phyloP scores from a whole-genome alignment of 2,113 vertebrate species.

The Melanerpes aurifrons region DNA sequence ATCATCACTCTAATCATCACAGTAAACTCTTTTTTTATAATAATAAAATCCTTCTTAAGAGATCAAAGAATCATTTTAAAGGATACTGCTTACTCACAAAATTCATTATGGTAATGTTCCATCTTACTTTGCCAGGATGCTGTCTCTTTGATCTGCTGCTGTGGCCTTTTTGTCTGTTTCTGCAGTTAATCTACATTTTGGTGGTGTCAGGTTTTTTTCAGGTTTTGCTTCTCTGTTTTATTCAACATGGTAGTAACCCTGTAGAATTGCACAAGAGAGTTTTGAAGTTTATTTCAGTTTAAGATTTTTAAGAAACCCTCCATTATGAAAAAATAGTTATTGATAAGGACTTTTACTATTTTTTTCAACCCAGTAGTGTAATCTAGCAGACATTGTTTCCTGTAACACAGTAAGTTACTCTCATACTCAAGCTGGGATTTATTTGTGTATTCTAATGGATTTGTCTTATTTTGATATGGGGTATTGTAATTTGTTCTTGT shows the following conservation, averaged over 20 bases:
- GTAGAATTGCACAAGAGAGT: slow-evolving; percentile 25
- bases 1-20: neutral
- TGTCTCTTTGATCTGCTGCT: slow-evolving; percentile 74
- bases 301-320: neutral
- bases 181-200: slow-evolving; percentile 78
- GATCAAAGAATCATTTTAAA: slow-evolving; percentile 75
- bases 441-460: slow-evolving; percentile 51
- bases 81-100: slow-evolving; percentile 75
- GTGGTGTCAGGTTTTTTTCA: slow-evolving; percentile 59
- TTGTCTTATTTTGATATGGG: slow-evolving; percentile 42
- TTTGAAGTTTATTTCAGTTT: slow-evolving; percentile 5
- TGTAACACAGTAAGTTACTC: neutral
- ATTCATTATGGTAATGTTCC: slow-evolving; percentile 77
- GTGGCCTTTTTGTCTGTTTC: slow-evolving; percentile 64
- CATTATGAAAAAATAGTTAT: slow-evolving; percentile 30
- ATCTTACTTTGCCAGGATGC: slow-evolving; percentile 55
- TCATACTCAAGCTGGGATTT: slow-evolving; percentile 11
- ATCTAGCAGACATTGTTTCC: neutral
- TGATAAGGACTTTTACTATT: neutral
- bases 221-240: slow-evolving; percentile 38
- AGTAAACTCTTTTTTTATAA: slow-evolving; percentile 70
- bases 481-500: slow-evolving; percentile 57
- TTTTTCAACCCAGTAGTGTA: neutral
- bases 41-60: slow-evolving; percentile 74
- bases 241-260: slow-evolving; percentile 11